Evolutionary conservation across 2,888 invertebrate species (phyloP).

Genomic region (Pteria penguin): DNA sequence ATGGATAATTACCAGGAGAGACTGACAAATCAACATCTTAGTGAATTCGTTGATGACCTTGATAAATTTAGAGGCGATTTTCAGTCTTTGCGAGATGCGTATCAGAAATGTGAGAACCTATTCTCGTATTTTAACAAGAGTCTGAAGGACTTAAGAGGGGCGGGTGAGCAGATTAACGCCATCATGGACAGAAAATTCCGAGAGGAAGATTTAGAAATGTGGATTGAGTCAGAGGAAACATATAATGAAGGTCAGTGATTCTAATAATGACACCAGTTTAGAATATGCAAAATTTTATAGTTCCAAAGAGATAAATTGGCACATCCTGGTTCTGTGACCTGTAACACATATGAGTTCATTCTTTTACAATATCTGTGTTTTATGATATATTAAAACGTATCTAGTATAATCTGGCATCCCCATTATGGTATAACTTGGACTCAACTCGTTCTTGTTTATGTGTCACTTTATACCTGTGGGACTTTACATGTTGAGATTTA

Average conservation of each 20-base stretch:
- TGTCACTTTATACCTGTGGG: too few species aligned
- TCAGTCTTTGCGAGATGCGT: slow-evolving; percentile 55
- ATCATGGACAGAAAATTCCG: slow-evolving; percentile 57
- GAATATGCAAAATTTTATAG: too few species aligned
- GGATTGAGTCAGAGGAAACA: slow-evolving; percentile 55
- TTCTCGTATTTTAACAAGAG: slow-evolving; percentile 49
- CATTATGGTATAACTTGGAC: too few species aligned
- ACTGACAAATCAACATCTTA: slow-evolving; percentile 49
- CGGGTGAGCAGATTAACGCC: slow-evolving; percentile 52
- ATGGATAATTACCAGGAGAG: slow-evolving; percentile 51
- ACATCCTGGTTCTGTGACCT: too few species aligned
- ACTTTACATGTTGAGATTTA: too few species aligned
- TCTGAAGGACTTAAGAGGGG: slow-evolving; percentile 53
- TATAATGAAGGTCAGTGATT: slow-evolving; percentile 55
- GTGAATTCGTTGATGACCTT: slow-evolving; percentile 56
- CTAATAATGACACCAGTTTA: too few species aligned
- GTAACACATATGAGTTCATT: too few species aligned
- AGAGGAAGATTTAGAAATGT: slow-evolving; percentile 58
- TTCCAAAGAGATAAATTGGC: too few species aligned
- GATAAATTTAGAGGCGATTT: slow-evolving; percentile 60
- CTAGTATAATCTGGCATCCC: too few species aligned
- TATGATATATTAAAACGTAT: too few species aligned
- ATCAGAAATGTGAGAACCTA: slow-evolving; percentile 48
- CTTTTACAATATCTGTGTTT: too few species aligned
- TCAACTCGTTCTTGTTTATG: too few species aligned